phyloP scores from a whole-genome alignment of 2,888 invertebrate genomes.

The Clitarchus hookeri region DNA sequence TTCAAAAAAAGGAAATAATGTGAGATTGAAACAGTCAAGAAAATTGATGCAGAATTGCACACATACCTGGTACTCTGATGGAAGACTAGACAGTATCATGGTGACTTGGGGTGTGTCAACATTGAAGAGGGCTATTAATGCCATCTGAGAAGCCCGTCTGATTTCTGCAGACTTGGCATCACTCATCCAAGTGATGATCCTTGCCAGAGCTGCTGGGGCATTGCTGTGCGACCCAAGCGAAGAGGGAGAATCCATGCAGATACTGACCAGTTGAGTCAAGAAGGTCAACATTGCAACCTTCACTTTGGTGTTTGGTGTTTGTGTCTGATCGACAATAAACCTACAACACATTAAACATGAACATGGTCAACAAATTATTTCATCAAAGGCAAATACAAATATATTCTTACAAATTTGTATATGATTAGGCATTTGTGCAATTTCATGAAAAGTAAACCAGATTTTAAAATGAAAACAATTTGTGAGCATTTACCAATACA shows the following conservation, averaged over 20 bases:
- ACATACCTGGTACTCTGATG: conserved; percentile 63
- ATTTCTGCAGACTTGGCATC: conserved; percentile 72
- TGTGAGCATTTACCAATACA: too few species aligned
- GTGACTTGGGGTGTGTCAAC: conserved; percentile 90
- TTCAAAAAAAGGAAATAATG: too few species aligned
- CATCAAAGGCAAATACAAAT: background rate
- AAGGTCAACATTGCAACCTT: conserved; percentile 77
- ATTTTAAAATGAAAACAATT: too few species aligned
- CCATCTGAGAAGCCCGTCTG: conserved; percentile 66
- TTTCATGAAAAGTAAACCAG: background rate
- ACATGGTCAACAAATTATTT: too few species aligned
- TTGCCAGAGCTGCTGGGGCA: conserved; percentile 68
- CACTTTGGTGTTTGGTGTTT: conserved; percentile 85
- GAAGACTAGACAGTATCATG: conserved; percentile 72
- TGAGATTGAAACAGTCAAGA: too few species aligned
- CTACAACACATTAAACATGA: conserved; percentile 44
- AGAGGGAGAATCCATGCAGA: conserved; percentile 48
- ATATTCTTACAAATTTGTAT: background rate
- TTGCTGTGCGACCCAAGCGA: conserved; percentile 40
- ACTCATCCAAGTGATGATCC: conserved; percentile 74
- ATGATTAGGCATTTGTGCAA: background rate
- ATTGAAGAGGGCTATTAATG: conserved; percentile 84
- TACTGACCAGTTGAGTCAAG: conserved; percentile 63
- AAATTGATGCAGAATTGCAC: background rate
- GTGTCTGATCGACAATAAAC: conserved; percentile 89